These are phyloP conservation scores for Epistrophe eligans DNA, from an alignment of 2,888 invertebrate species.

Conservation along the genomic window DNA sequence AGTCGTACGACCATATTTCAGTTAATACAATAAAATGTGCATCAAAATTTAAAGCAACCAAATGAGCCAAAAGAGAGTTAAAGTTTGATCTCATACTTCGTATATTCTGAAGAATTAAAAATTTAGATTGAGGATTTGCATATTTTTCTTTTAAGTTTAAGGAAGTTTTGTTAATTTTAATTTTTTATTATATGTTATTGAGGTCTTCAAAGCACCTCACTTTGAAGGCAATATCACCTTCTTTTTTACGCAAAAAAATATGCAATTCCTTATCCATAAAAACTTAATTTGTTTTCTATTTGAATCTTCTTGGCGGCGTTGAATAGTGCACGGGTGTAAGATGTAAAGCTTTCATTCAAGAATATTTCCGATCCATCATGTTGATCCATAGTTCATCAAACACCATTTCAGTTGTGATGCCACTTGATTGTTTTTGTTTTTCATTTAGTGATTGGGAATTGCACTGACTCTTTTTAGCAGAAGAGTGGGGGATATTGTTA, in stretches of 20 bases:
- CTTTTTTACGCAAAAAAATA: too few relatives aligned
- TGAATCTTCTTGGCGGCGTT: too few relatives aligned
- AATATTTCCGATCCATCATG: slow-evolving; percentile 17
- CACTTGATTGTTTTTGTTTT: slow-evolving; percentile 12
- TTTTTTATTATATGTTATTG: background rate
- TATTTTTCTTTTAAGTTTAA: background rate
- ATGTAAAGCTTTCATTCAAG: slow-evolving; percentile 12
- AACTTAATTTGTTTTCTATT: too few relatives aligned
- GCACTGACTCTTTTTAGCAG: background rate
- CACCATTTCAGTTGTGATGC: slow-evolving; percentile 13
- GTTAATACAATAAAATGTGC: too few relatives aligned
- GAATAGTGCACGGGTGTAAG: background rate
- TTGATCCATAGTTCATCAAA: background rate
- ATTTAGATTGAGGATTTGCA: slow-evolving; percentile 1
- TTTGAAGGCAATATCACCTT: slow-evolving; percentile 11
- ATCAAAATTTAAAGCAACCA: too few relatives aligned
- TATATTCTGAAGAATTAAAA: slow-evolving; percentile 25
- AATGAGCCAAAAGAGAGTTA: too few relatives aligned
- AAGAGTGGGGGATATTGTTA: slow-evolving; percentile 11
- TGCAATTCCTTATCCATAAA: too few relatives aligned
- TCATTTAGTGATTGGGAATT: background rate
- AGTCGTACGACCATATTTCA: too few relatives aligned
- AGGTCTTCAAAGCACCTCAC: slow-evolving; percentile 23
- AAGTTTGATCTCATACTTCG: slow-evolving; percentile 24
- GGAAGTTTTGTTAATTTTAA: background rate